phyloP scores from a whole-genome alignment of 92 coral and sea anemone genomes.

The Pocillopora meandrina region DNA sequence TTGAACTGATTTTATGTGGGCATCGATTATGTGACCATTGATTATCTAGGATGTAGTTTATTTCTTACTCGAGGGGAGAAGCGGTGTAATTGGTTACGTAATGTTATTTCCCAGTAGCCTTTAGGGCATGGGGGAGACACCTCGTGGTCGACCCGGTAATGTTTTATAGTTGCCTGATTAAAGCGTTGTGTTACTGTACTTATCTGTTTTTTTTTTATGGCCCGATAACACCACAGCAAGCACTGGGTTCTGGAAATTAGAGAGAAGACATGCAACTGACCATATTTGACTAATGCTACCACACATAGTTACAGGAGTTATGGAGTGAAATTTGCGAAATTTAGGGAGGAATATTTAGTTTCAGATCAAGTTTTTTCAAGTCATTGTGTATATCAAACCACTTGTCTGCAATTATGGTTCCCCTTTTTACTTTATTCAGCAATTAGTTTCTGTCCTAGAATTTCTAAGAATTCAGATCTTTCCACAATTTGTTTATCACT shows the following conservation, averaged over 20 bases:
- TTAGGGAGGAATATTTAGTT: conserved; percentile 1
- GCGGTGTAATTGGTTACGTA: neutral
- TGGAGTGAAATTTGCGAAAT: too few relatives aligned
- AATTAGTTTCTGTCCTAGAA: neutral
- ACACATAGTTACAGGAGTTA: too few relatives aligned
- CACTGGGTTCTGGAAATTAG: too few relatives aligned
- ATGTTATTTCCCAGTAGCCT: neutral
- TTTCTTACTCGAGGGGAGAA: neutral
- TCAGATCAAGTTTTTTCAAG: neutral
- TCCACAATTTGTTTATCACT: neutral
- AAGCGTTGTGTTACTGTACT: neutral
- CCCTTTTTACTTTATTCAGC: neutral
- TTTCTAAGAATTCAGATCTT: neutral
- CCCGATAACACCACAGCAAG: too few relatives aligned
- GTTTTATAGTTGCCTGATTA: neutral
- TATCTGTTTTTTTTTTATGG: too few relatives aligned
- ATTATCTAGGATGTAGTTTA: neutral
- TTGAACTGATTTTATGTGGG: too few relatives aligned
- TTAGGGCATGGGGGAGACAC: neutral
- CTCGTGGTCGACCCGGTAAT: conserved; percentile 1
- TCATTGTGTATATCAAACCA: neutral
- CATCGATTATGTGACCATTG: neutral
- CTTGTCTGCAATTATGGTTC: neutral
- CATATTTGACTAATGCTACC: too few relatives aligned
- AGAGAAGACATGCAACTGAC: too few relatives aligned